Base-by-base conservation (phyloP, 1,140 invertebrate species). In the Atta cephalotes region DNA sequence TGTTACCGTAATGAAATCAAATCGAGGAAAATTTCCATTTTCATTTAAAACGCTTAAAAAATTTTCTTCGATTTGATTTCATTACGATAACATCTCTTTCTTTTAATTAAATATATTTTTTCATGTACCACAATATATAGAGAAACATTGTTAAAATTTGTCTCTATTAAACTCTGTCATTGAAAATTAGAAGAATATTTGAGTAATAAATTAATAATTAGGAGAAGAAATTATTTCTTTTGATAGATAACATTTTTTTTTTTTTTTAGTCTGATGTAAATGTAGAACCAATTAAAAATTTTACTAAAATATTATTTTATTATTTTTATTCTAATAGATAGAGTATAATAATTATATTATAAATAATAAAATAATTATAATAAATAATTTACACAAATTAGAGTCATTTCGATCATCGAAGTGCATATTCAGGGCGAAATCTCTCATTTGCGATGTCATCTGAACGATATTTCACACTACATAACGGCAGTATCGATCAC, bases 401-500 rank as follows among this genome's bases (percentile, higher is more conserved):
- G 28, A 18, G 28, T 49, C 9, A 9, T 68, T 68, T 35, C 7
- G 12, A 53, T 45, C 16, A 49, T 0, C 18, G 16, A 35, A 56
- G 49, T 14, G 31, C n/a, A 45, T 35, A 35, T 16, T 16, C 45
- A 16, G 4, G n/a, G 2, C 25, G 45, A 45, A 81, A 45, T 39
- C 16, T 49, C 21, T 71, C 51, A 3, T 82, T 71, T 45, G 16
- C 35, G 25, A 72, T 5, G 25, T 49, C 25, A 14, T n/a, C 6
- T 53, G 66, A 60, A 31, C 51, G 35, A 49, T n/a, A 49, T 72
- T 82, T 82, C 31, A 49, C 6, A 31, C 21, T 31, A 25, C 49
- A 10, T 45, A 89, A 89, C 35, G 60, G 62, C 71, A 10, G 14
- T 7, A 25, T 28, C 53, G 62, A 77, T 80, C 56, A 76, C 56